Base-by-base conservation (phyloP, 2,113 vertebrate species). In the Gopherus evgoodei region DNA sequence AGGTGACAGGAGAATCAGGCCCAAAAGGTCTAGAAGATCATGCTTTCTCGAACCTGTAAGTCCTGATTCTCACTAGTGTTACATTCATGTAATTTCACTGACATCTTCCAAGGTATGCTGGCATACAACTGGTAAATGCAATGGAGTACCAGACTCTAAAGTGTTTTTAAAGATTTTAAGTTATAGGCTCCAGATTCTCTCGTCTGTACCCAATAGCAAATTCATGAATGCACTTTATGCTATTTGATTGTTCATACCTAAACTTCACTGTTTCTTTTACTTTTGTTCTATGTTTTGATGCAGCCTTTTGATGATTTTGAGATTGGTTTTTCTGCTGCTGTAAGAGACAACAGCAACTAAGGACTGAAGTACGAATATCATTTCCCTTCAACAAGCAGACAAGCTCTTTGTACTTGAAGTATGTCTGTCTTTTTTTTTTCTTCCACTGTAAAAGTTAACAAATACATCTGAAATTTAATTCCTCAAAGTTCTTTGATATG, bases 291-390 rank as follows among this genome's bases (percentile, higher is more conserved):
- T 89, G 11, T 89, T 94, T 96, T 69, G 52, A 97, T 95, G 19
- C 98, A 99, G 99, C 98, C 98, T 99, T 89, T 82, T 99, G 97
- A 99, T 99, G 99, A 98, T 99, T 89, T 96, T 99, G 93, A 98
- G 98, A 78, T 98, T 99, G 84, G 96, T 99, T 86, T 93, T 99
- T 31, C 93, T 98, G 97, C 85, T 98, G 92, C 93, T 98, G 38
- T 98, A 97, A 97, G 79, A 94, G 84, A 86, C 90, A 2, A 42
- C 27, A 93, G 85, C 81, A 91, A 5, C 81, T 42, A 50, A 83
- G 95, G 93, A 24, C 35, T 0, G 0, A 88, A 75, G n/a, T 87
- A n/a, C 17, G 57, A 81, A 10, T 84, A 76, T 84, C 78, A 7
- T 27, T 27, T 62, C 54, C 31, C 65, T 44, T 0, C 35, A 89